Evolutionary conservation across 2,797 vertebrate genomes (phyloP), one percentile per base, ranked within the genome.

Genomic region (Kryptolebias ocellatus): DNA sequence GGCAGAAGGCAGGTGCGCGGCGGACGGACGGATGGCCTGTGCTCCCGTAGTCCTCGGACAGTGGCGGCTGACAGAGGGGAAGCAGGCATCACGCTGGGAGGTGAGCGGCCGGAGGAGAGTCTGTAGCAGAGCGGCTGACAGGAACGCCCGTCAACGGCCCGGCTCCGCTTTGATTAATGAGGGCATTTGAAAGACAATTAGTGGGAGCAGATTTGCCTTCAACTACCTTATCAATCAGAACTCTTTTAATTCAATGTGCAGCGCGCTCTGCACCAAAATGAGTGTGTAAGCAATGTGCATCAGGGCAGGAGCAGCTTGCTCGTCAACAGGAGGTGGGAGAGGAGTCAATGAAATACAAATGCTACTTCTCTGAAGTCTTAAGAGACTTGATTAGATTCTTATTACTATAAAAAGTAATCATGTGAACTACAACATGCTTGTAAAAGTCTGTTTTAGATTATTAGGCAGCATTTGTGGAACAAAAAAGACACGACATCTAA

Each of bases 121-220:
- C 81, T 88, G 93, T 77, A 92, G 92, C 91, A 81, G 90, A 92
- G 89, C 88, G 85, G 89, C 91, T 96, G 96, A 96, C 95, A 96
- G 93, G 90, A 84, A 90, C 87, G 92, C 90, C 94, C 93, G 92
- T 95, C 95, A 95, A 88, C 77, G 83, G 76, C 67, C 89, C 86
- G 68, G 88, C 92, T 90, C 92, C 62, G 84, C 91, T 94, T 95
- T 97, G 96, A 98, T 97, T 97, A 96, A 98, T 97, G 96, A 97
- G 96, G 95, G 95, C 95, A 93, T 96, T 96, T 97, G 96, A 97
- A 98, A 98, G 96, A 97, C 96, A 97, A 98, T 98, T 98, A 98
- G 95, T 92, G 84, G 90, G 94, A 96, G 95, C 95, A 96, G 95
- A 94, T 96, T 96, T 96, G 94, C 95, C 95, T 95, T 95, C 95